Conservation (phyloP, 2,888 invertebrate species). For the Brachypalpus laphriformis region DNA sequence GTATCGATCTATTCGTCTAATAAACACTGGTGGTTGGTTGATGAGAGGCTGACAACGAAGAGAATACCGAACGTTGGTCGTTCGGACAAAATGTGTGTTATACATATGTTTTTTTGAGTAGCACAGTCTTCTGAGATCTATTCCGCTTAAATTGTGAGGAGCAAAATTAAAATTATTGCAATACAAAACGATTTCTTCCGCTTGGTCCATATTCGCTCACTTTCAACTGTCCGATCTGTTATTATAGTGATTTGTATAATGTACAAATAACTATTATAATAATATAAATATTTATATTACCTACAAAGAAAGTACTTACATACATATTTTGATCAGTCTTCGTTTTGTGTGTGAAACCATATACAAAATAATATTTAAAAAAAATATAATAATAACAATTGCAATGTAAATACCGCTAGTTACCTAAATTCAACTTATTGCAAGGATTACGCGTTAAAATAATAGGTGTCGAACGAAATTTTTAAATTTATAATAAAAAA, state of each 20-base stretch:
- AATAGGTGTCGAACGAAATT: neutral
- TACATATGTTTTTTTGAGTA: constrained; percentile 59
- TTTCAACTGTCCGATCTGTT: neutral
- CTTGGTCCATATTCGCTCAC: neutral
- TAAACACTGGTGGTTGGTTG: constrained; percentile 56
- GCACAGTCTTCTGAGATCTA: constrained; percentile 53
- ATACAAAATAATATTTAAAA: neutral
- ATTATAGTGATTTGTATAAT: too few species aligned
- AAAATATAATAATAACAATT: neutral
- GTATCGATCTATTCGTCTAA: constrained; percentile 67
- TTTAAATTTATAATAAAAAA: constrained; percentile 7
- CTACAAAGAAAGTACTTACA: neutral
- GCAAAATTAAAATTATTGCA: constrained; percentile 37
- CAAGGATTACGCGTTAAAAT: neutral
- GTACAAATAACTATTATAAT: too few species aligned
- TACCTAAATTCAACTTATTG: neutral
- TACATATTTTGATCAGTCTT: neutral
- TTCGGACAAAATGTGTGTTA: constrained; percentile 39
- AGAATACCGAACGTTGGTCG: constrained; percentile 35
- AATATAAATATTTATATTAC: too few species aligned
- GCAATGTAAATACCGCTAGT: constrained; percentile 15
- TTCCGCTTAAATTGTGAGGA: constrained; percentile 39
- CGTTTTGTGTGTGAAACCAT: neutral
- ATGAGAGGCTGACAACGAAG: constrained; percentile 56
- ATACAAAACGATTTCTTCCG: constrained; percentile 27